These are phyloP conservation scores for Drosophila mayaguana DNA, from an alignment of 2,888 invertebrate species.

Conservation along the genomic window DNA sequence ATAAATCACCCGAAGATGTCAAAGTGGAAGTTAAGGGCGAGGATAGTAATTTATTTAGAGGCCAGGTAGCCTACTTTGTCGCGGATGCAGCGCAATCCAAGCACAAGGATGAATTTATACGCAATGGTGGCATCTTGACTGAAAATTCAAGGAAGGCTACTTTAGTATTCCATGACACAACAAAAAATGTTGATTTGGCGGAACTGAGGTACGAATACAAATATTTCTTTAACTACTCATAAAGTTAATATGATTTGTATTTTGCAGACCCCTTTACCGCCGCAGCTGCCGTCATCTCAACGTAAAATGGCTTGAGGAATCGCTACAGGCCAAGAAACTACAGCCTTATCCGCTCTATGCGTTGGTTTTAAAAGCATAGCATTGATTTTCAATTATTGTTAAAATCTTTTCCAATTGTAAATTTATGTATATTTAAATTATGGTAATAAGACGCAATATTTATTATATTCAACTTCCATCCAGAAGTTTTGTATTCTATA, in stretches of 20 bases:
- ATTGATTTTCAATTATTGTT: background rate
- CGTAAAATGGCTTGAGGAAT: slow-evolving; percentile 79
- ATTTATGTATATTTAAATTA: background rate
- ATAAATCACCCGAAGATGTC: background rate
- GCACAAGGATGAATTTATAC: slow-evolving; percentile 54
- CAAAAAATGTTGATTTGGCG: slow-evolving; percentile 40
- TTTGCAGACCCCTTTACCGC: slow-evolving; percentile 73
- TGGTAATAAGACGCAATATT: background rate
- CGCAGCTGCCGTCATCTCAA: slow-evolving; percentile 78
- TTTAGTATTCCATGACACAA: slow-evolving; percentile 61
- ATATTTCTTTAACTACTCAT: background rate
- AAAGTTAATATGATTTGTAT: background rate
- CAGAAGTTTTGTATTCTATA: background rate
- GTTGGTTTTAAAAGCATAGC: slow-evolving; percentile 48
- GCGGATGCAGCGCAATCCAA: slow-evolving; percentile 27
- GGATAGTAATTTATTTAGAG: slow-evolving; percentile 63
- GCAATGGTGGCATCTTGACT: slow-evolving; percentile 75
- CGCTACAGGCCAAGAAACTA: slow-evolving; percentile 57
- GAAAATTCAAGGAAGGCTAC: slow-evolving; percentile 70
- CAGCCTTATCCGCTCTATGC: slow-evolving; percentile 79
- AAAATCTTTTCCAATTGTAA: background rate
- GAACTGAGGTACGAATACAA: slow-evolving; percentile 59
- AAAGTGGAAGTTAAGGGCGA: background rate
- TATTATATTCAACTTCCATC: background rate
- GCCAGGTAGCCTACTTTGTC: slow-evolving; percentile 67